Evolutionary conservation across 2,797 vertebrate species (phyloP).

Genomic region (Squalus acanthias): DNA sequence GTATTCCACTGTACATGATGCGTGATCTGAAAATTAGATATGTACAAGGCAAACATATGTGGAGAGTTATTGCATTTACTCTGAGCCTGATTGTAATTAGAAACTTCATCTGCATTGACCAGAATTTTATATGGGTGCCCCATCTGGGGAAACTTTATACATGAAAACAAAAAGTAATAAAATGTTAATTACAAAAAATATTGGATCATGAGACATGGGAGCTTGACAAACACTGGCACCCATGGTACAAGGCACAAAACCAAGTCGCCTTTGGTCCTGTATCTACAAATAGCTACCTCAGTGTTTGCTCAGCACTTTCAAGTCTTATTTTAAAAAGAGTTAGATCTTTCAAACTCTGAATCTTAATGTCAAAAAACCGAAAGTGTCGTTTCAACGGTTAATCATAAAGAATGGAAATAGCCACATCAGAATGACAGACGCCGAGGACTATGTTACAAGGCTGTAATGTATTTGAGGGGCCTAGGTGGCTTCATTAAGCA

Average conservation of each 20-base stretch:
- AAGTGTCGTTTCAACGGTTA: background rate
- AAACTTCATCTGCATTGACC: slow-evolving; percentile 4
- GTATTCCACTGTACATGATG: background rate
- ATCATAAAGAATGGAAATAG: background rate
- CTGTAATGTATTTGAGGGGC: slow-evolving; percentile 18
- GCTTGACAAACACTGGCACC: background rate
- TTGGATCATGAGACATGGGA: background rate
- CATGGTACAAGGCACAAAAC: background rate
- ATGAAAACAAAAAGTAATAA: background rate
- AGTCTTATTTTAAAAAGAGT: background rate
- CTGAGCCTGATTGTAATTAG: slow-evolving; percentile 22
- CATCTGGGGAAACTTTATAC: background rate
- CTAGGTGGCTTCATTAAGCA: background rate
- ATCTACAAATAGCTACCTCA: background rate
- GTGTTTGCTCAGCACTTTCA: background rate
- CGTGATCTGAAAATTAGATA: slow-evolving; percentile 23
- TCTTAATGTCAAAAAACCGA: background rate
- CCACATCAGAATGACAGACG: background rate
- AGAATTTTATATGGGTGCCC: background rate
- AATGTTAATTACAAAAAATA: background rate
- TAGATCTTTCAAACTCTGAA: background rate
- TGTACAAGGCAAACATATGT: background rate
- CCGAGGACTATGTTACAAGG: background rate
- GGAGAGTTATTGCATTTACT: slow-evolving; percentile 3
- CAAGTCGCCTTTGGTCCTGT: background rate